A percentile compares a stretch with the other conserved stretches of the same genome.
Conservation (phyloP, 2,113 vertebrate species). For the Nothobranchius furzeri region DNA sequence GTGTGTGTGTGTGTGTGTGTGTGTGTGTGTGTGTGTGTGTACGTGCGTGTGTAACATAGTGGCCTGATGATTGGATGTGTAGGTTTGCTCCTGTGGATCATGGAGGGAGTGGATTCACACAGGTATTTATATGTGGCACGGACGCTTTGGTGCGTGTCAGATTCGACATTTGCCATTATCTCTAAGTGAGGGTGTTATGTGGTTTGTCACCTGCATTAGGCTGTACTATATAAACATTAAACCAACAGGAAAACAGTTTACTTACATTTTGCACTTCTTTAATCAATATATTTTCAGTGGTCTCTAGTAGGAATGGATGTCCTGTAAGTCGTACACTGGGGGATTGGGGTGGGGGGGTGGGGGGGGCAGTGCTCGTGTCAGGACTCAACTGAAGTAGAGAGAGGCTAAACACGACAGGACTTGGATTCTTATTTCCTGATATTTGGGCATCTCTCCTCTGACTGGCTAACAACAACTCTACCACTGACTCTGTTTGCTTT, state of each 20-base stretch:
- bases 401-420: too few relatives aligned
- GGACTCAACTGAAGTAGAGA: too few relatives aligned
- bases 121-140: slow-evolving; percentile 27
- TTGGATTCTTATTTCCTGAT: too few relatives aligned
- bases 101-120: background rate
- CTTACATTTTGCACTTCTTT: background rate
- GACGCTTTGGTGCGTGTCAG: slow-evolving; percentile 16
- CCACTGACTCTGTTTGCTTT: too few relatives aligned
- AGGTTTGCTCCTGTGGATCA: background rate
- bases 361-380: too few relatives aligned
- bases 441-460: too few relatives aligned
- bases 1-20: background rate
- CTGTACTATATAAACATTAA: slow-evolving; percentile 4
- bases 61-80: slow-evolving; percentile 4
- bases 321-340: too few relatives aligned
- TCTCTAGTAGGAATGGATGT: too few relatives aligned
- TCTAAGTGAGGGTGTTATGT: slow-evolving; percentile 31
- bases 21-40: slow-evolving; percentile 28
- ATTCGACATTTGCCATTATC: slow-evolving; percentile 16
- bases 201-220: slow-evolving; percentile 40
- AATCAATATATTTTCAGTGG: too few relatives aligned
- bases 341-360: too few relatives aligned
- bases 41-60: slow-evolving; percentile 8
- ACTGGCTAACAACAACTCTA: too few relatives aligned
- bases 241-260: slow-evolving; percentile 18